A percentile compares a stretch with the other conserved stretches of the same genome.
Evolutionary conservation across 2,888 invertebrate genomes (phyloP).

Genomic region (Ischnus inquisitorius): DNA sequence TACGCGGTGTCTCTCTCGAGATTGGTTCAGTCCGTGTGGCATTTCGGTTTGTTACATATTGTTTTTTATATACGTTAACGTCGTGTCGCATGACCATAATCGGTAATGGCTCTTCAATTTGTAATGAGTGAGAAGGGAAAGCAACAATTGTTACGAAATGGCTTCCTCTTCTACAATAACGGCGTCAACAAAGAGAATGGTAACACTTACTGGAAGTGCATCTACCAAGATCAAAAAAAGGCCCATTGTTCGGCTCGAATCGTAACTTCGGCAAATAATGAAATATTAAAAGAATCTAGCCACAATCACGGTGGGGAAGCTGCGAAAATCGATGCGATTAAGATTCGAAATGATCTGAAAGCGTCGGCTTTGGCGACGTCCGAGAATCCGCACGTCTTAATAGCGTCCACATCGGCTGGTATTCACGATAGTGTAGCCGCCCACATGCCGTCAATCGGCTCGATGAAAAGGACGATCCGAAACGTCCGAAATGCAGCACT

Average conservation of each 20-base stretch:
- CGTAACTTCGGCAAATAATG: slow-evolving; percentile 19
- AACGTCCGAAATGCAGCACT: slow-evolving; percentile 13
- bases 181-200: slow-evolving; percentile 30
- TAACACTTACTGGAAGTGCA: slow-evolving; percentile 41
- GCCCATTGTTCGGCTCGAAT: slow-evolving; percentile 27
- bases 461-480: slow-evolving; percentile 32
- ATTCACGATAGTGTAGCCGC: slow-evolving; percentile 27
- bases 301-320: slow-evolving; percentile 25
- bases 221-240: slow-evolving; percentile 22
- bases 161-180: slow-evolving; percentile 31
- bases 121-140: slow-evolving; percentile 32
- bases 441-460: slow-evolving; percentile 31
- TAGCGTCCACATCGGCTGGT: slow-evolving; percentile 31
- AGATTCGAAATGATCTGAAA: slow-evolving; percentile 15
- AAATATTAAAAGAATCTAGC: slow-evolving; percentile 14
- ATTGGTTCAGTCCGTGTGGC: background rate
- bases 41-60: background rate
- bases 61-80: background rate
- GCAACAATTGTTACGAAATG: slow-evolving; percentile 16
- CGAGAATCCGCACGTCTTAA: slow-evolving; percentile 24
- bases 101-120: slow-evolving; percentile 30
- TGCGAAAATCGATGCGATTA: slow-evolving; percentile 12
- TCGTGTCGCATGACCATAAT: background rate
- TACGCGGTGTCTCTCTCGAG: background rate
- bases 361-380: slow-evolving; percentile 9